These are phyloP conservation scores for Tricholauxania praeusta DNA, from an alignment of 2,888 invertebrate species.

Conservation along the genomic window DNA sequence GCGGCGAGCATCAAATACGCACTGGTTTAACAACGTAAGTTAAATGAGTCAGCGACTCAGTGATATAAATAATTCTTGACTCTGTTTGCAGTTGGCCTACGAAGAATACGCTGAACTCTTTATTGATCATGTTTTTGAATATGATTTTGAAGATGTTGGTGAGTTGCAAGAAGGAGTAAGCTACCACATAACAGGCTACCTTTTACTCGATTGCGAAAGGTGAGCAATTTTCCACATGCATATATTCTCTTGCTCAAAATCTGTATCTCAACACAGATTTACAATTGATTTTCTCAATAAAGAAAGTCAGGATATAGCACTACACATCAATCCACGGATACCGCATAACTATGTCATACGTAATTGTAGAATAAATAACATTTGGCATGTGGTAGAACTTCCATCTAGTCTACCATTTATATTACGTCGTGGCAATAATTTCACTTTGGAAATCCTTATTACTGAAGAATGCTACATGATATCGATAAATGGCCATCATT, in stretches of 20 bases:
- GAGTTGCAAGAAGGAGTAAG: conserved; percentile 62
- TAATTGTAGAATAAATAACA: conserved; percentile 75
- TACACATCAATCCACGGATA: conserved; percentile 83
- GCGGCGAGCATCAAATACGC: no score
- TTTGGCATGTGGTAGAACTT: conserved; percentile 82
- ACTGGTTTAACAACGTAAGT: no score
- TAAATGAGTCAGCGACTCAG: no score
- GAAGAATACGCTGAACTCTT: no score
- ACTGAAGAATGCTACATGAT: conserved; percentile 73
- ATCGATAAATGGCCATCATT: conserved; percentile 78
- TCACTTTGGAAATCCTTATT: conserved; percentile 72
- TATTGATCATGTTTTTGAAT: no score
- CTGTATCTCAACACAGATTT: no score
- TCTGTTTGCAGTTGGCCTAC: no score
- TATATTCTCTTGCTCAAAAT: no score
- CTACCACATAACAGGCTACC: conserved; percentile 62
- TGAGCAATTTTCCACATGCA: conserved; percentile 41
- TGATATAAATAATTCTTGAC: no score
- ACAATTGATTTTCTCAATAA: conserved; percentile 18
- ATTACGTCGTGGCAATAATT: conserved; percentile 55
- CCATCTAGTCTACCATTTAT: conserved; percentile 67
- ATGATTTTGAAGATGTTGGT: conserved; percentile 50
- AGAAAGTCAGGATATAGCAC: conserved; percentile 71
- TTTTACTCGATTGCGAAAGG: conserved; percentile 66
- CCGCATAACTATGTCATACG: conserved; percentile 81